phyloP scores from a whole-genome alignment of 2,113 vertebrate species.

The Tringa solitaria region DNA sequence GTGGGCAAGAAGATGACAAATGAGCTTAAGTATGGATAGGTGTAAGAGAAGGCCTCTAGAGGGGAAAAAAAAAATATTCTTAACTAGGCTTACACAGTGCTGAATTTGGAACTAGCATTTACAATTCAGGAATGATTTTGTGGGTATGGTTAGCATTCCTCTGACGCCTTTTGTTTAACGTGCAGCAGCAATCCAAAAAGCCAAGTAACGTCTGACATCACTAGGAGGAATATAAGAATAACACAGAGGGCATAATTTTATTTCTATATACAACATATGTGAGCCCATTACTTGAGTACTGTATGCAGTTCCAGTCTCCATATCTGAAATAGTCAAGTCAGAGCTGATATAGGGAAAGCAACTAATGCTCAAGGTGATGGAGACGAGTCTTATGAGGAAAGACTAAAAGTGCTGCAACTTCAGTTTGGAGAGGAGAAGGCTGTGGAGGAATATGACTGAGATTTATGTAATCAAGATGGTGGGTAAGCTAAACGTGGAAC shows the following conservation, averaged over 20 bases:
- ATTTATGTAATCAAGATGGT: neutral
- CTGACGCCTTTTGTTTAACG: neutral
- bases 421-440: neutral
- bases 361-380: neutral
- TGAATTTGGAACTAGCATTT: neutral
- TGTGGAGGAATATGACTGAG: neutral
- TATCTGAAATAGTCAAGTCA: neutral
- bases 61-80: neutral
- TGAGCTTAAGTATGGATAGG: neutral
- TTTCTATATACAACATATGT: neutral
- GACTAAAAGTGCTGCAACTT: neutral
- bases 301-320: neutral
- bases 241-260: neutral
- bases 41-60: neutral
- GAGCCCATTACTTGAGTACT: neutral
- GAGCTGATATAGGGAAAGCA: neutral
- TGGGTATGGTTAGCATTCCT: neutral
- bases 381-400: neutral
- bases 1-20: neutral
- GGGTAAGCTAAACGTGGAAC: neutral
- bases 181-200: neutral
- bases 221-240: neutral
- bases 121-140: neutral
- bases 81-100: neutral
- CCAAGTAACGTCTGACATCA: neutral